phyloP scores from a whole-genome alignment of 2,113 vertebrate genomes.

The Leptodactylus fuscus region DNA sequence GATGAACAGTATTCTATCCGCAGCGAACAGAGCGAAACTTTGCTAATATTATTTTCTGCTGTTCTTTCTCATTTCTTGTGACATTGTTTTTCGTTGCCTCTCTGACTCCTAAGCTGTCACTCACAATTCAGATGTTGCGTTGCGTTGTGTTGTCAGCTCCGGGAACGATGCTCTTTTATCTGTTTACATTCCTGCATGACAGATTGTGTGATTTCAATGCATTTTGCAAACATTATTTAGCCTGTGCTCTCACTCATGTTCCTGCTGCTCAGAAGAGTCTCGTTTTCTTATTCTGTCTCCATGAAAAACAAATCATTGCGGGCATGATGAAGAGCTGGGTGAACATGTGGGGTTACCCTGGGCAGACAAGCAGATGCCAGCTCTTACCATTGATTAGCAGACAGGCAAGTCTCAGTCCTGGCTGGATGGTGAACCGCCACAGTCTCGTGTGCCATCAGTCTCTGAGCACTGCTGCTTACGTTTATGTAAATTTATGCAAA shows the following conservation, averaged over 20 bases:
- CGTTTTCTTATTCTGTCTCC: not conserved
- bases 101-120: slow-evolving; percentile 27
- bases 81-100: not conserved
- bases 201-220: not conserved
- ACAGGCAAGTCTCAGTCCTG: not conserved
- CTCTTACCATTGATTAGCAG: not conserved
- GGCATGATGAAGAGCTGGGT: not conserved
- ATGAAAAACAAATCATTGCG: not conserved
- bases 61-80: not conserved
- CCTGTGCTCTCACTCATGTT: slow-evolving; percentile 10
- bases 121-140: not conserved
- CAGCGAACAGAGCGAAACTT: not conserved
- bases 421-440: not conserved
- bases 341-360: not conserved
- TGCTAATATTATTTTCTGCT: not conserved
- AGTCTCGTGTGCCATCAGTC: not conserved
- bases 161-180: not conserved
- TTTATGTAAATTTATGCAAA: not conserved
- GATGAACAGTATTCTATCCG: not conserved
- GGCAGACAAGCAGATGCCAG: not conserved
- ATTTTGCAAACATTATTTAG: not conserved
- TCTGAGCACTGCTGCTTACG: not conserved
- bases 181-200: slow-evolving; percentile 47
- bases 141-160: not conserved
- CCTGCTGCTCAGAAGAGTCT: not conserved